Conservation (phyloP, 1,140 invertebrate species). For the Bombus confusus region DNA sequence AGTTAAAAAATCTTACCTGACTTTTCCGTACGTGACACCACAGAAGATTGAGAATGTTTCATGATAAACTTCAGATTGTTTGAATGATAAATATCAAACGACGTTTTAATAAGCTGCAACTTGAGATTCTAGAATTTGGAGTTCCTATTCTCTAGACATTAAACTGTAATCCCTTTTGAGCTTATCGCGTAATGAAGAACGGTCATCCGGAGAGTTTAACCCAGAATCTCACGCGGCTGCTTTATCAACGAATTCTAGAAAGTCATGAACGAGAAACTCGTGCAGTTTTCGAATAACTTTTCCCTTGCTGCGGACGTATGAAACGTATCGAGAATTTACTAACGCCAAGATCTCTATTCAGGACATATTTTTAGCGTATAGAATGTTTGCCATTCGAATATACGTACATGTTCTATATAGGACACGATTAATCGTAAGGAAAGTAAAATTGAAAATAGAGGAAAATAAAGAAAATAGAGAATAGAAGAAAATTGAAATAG, state of each 20-base stretch:
- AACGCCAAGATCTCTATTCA: too few relatives aligned
- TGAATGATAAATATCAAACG: not conserved
- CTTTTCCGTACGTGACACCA: not conserved
- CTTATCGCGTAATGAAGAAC: not conserved
- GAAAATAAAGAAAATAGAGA: too few relatives aligned
- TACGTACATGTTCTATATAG: not conserved
- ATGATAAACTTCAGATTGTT: not conserved
- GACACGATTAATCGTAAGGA: not conserved
- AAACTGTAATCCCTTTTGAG: not conserved
- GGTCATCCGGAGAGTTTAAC: not conserved
- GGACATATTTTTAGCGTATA: not conserved
- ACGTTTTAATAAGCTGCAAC: not conserved
- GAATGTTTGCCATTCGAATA: not conserved
- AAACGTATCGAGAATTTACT: not conserved
- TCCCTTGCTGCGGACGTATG: not conserved
- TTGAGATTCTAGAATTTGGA: not conserved
- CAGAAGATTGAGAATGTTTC: not conserved
- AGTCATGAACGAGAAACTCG: not conserved
- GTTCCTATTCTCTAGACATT: not conserved
- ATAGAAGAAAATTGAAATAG: too few relatives aligned
- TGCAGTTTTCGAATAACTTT: constrained; percentile 20
- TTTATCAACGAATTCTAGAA: constrained; percentile 49
- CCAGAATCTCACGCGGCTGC: not conserved
- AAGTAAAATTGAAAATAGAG: not conserved
- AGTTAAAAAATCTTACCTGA: too few relatives aligned